Conservation (phyloP, 2,888 invertebrate genomes). For the Sepioteuthis lessoniana region DNA sequence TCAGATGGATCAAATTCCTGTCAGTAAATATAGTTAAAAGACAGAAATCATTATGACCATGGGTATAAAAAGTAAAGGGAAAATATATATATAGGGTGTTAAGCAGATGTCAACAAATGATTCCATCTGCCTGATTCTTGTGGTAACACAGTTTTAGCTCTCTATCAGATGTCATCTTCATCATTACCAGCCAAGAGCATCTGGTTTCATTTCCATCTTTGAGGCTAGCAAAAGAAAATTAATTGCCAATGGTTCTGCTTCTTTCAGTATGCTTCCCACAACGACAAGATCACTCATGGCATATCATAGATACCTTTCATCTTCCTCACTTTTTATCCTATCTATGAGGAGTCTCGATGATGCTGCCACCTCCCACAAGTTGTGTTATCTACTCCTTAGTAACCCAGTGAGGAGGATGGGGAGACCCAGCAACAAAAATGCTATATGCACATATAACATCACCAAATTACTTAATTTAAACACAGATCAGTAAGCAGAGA, state of each 20-base stretch:
- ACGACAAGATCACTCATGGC: background rate
- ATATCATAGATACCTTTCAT: background rate
- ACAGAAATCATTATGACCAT: no score
- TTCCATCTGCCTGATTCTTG: background rate
- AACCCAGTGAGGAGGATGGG: no score
- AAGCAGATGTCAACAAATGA: background rate
- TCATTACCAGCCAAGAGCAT: background rate
- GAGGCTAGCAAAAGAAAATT: background rate
- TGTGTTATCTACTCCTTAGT: background rate
- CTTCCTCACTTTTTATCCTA: constrained; percentile 5
- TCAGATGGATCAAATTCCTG: no score
- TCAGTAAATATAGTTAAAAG: no score
- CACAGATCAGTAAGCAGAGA: no score
- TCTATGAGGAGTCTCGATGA: background rate
- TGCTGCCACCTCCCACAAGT: no score
- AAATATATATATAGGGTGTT: no score
- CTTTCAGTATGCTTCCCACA: background rate
- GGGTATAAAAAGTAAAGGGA: no score
- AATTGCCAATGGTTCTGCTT: background rate
- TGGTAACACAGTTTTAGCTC: background rate
- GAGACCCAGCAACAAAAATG: background rate
- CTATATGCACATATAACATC: background rate
- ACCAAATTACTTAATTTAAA: no score
- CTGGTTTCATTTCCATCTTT: constrained; percentile 33
- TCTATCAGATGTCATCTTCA: constrained; percentile 4